Base-by-base conservation (phyloP, 2,888 invertebrate species). In the Zonitis immaculata region DNA sequence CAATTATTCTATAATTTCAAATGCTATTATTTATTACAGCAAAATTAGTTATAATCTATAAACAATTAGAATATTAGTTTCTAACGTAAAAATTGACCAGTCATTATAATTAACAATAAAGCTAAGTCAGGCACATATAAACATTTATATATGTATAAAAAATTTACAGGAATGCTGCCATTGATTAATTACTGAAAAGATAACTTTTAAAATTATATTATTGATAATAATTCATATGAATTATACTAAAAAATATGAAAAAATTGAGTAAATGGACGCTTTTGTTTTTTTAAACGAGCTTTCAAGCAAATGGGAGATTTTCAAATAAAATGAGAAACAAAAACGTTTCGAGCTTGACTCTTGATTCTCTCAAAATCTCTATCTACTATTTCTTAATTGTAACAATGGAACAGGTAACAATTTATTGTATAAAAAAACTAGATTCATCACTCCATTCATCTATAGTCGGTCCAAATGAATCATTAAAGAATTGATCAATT, bases 401-500 rank as follows among this genome's bases (percentile, higher is more conserved):
- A 39, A 39, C 39, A 39, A 39, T 39, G 11, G 6, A 39, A 39
- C 20, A 39, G 1, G 6, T 39, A 39, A 20, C 18, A 18, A 47
- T 49, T 55, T 52, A 57, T 62, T 63, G 66, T 57, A 76, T 74
- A 64, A 76, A 76, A 70, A 76, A 76, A 58, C 73, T 73, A 42
- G 74, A 66, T 44, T 76, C 73, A 47, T 76, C 75, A 49, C 61
- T 68, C 75, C 76, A 76, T 48, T 76, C 75, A 52, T 75, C 75
- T 45, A 72, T 58, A 30, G 69, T 68, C 25, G 76, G 76, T n/a
- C 76, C 89, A 71, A 91, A 91, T 69, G 88, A 89, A 56, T 91
- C 89, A 73, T 89, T 87, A 70, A 93, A 85, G 77, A 91, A 94
- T 71, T 88, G 85, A 73, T 93, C 92, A 82, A 94, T 86, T 8